phyloP scores from a whole-genome alignment of 2,113 vertebrate genomes.

The Pan paniscus region DNA sequence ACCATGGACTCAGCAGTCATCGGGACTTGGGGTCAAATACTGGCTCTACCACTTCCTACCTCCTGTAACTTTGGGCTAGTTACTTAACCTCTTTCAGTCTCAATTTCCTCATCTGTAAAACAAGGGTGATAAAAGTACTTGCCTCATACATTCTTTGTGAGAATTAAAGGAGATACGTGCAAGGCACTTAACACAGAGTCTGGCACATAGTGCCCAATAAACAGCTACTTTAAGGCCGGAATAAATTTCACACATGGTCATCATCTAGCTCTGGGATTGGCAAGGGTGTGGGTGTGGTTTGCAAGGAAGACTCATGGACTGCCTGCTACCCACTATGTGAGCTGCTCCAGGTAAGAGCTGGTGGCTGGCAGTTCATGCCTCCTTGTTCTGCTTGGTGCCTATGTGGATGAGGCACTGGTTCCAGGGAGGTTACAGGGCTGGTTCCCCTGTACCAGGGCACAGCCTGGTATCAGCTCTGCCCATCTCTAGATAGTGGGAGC shows the following conservation, averaged over 20 bases:
- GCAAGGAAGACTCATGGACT: neutral
- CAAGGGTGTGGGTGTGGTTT: neutral
- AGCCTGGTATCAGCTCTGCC: neutral
- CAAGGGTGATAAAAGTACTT: neutral
- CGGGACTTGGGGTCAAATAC: neutral
- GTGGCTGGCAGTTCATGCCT: fast-evolving
- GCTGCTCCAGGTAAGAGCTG: neutral
- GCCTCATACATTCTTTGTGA: neutral
- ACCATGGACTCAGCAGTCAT: neutral
- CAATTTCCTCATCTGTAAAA: neutral
- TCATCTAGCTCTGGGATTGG: neutral
- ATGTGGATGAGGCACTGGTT: neutral
- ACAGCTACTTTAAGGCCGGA: neutral
- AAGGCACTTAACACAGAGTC: neutral
- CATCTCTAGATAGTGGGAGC: neutral
- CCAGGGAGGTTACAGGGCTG: neutral
- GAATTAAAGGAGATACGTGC: neutral
- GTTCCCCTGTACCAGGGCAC: neutral
- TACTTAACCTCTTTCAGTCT: neutral
- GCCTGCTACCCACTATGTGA: fast-evolving
- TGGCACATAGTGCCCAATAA: neutral
- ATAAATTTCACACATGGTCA: neutral
- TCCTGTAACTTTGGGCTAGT: neutral
- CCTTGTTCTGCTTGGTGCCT: neutral
- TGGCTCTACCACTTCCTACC: neutral